Evolutionary conservation across 2,113 vertebrate genomes (phyloP).

Genomic region (Pimephales promelas): DNA sequence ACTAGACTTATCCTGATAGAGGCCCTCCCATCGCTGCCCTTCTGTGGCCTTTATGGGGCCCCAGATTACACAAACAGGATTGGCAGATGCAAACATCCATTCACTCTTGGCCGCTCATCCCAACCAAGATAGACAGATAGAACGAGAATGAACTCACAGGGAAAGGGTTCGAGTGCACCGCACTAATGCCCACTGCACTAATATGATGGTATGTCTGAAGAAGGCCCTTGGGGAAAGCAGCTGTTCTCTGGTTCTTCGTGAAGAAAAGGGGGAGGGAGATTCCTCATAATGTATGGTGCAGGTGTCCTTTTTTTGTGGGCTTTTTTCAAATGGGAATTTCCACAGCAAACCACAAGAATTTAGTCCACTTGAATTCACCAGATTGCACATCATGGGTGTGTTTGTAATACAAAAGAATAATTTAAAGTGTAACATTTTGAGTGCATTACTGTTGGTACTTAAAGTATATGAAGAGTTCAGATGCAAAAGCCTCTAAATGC

Average conservation of each 20-base stretch:
- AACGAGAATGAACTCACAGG: not conserved
- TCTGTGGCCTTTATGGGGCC: conserved; percentile 62
- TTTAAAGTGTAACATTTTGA: not conserved
- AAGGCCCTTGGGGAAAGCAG: conserved; percentile 45
- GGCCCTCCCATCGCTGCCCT: conserved; percentile 60
- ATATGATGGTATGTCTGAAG: conserved; percentile 14
- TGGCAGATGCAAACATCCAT: conserved; percentile 48
- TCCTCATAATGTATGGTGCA: conserved; percentile 62
- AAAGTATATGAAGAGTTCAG: not conserved
- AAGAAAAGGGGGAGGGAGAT: conserved; percentile 36
- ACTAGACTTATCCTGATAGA: conserved; percentile 71
- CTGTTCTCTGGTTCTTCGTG: conserved; percentile 55
- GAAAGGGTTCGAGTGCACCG: not conserved
- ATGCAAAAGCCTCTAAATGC: no score
- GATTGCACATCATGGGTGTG: not conserved
- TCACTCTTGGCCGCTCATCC: conserved; percentile 29
- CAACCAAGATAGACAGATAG: not conserved
- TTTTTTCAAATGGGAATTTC: conserved; percentile 61
- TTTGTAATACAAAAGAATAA: not conserved
- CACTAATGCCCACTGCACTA: conserved; percentile 6
- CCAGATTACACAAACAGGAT: conserved; percentile 63
- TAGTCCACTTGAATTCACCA: conserved; percentile 48
- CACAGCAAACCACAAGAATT: conserved; percentile 51
- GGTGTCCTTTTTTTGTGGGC: conserved; percentile 57
- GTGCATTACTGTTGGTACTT: not conserved